Conservation (phyloP, 2,797 vertebrate species). For the Telmatherina bonti region DNA sequence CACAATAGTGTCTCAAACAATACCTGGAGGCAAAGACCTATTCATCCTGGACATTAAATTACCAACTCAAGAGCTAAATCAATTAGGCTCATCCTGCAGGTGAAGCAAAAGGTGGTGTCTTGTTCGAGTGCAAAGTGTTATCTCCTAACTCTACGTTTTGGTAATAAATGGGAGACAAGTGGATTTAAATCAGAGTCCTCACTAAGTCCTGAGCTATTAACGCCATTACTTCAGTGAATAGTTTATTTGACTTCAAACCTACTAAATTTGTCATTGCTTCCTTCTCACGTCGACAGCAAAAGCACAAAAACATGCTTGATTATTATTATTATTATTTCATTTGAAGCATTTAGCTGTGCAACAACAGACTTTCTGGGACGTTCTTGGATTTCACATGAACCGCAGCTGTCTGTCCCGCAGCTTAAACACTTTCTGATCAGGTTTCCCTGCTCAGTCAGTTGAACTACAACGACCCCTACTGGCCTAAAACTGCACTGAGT, state of each 20-base stretch:
- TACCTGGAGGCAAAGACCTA: slow-evolving; percentile 64
- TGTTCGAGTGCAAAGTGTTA: slow-evolving; percentile 1
- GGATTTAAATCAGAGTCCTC: slow-evolving; percentile 11
- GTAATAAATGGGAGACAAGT: slow-evolving; percentile 2
- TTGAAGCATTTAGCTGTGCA: slow-evolving; percentile 8
- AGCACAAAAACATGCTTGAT: slow-evolving; percentile 15
- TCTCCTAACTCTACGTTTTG: slow-evolving; percentile 22
- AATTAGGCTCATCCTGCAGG: slow-evolving; percentile 56
- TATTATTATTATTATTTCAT: slow-evolving; percentile 12
- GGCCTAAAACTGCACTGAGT: slow-evolving; percentile 68
- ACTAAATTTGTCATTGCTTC: slow-evolving; percentile 15
- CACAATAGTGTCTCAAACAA: slow-evolving; percentile 66
- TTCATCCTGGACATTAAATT: slow-evolving; percentile 69
- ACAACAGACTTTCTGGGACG: slow-evolving; percentile 33
- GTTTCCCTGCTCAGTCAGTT: slow-evolving; percentile 69
- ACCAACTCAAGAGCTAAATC: slow-evolving; percentile 69
- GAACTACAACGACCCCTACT: slow-evolving; percentile 88
- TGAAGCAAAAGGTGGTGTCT: slow-evolving; percentile 25
- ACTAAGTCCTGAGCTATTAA: slow-evolving; percentile 1
- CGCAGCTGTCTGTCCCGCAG: slow-evolving; percentile 31
- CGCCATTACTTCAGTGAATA: slow-evolving; percentile 19
- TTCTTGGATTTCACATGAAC: slow-evolving; percentile 49
- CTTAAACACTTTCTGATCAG: slow-evolving; percentile 4
- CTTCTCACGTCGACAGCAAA: slow-evolving; percentile 11
- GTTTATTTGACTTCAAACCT: not conserved